A percentile compares a stretch with the other conserved stretches of the same genome.
Evolutionary conservation across 2,113 vertebrate genomes (phyloP).

Genomic region (Pagrus major): DNA sequence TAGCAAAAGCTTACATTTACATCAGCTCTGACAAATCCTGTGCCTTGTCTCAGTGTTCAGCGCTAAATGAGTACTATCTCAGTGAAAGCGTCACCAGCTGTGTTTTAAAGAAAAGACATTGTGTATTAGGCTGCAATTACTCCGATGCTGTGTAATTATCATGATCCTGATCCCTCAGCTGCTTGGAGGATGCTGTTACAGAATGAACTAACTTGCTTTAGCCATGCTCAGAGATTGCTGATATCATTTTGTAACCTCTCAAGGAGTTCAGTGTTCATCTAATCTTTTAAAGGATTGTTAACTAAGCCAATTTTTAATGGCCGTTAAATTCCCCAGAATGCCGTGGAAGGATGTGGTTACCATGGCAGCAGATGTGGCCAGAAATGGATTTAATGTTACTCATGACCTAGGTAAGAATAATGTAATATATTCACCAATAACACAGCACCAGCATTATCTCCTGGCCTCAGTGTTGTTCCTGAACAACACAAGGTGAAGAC

Average conservation of each 20-base stretch:
- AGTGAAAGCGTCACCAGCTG: conserved; percentile 18
- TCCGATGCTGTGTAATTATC: conserved; percentile 59
- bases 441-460: background rate
- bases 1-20: no score
- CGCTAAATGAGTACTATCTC: background rate
- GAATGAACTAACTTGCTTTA: background rate
- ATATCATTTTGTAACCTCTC: background rate
- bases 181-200: conserved; percentile 2
- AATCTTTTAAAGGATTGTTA: conserved; percentile 7
- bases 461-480: background rate
- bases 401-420: conserved; percentile 91
- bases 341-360: conserved; percentile 91
- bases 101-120: conserved; percentile 2
- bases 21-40: conserved; percentile 16
- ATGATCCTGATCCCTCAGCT: conserved; percentile 13
- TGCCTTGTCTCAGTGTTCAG: background rate
- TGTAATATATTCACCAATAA: background rate
- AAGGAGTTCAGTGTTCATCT: background rate
- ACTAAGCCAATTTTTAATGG: background rate
- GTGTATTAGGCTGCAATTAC: conserved; percentile 47
- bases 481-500: background rate
- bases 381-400: conserved; percentile 95
- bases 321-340: conserved; percentile 81
- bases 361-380: conserved; percentile 88
- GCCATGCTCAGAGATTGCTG: background rate